A percentile compares a stretch with the other conserved stretches of the same genome.
Evolutionary conservation across 1,140 invertebrate genomes (phyloP).

Genomic region (Bombus vancouverensis): DNA sequence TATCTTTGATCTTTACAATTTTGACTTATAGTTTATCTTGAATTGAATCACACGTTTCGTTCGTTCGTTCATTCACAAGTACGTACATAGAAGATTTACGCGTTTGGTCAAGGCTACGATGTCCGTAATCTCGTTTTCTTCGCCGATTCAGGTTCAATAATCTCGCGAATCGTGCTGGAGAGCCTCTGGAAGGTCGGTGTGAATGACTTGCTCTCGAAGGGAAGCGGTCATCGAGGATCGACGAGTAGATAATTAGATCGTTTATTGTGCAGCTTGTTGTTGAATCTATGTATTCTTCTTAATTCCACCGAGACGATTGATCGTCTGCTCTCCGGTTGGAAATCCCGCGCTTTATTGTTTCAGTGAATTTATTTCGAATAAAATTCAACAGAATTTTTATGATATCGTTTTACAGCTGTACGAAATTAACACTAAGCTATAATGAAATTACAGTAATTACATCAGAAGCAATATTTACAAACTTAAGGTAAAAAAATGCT

Average conservation of each 20-base stretch:
- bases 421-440: not conserved
- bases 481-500: too few species aligned
- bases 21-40: not conserved
- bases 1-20: not conserved
- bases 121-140: not conserved
- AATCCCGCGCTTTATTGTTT: not conserved
- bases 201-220: conserved; percentile 14
- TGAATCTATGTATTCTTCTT: not conserved
- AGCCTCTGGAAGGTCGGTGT: not conserved
- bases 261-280: not conserved
- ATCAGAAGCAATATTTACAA: too few species aligned
- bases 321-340: not conserved
- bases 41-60: not conserved
- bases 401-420: not conserved
- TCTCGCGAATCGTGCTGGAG: not conserved
- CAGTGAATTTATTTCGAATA: not conserved
- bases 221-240: conserved; percentile 15
- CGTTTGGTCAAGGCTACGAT: not conserved
- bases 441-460: too few species aligned
- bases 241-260: conserved; percentile 10
- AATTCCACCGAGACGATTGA: not conserved
- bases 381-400: not conserved
- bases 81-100: not conserved
- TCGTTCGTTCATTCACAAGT: not conserved
- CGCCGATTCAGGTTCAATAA: not conserved